phyloP scores from a whole-genome alignment of 2,113 vertebrate genomes.

The Arothron firmamentum region DNA sequence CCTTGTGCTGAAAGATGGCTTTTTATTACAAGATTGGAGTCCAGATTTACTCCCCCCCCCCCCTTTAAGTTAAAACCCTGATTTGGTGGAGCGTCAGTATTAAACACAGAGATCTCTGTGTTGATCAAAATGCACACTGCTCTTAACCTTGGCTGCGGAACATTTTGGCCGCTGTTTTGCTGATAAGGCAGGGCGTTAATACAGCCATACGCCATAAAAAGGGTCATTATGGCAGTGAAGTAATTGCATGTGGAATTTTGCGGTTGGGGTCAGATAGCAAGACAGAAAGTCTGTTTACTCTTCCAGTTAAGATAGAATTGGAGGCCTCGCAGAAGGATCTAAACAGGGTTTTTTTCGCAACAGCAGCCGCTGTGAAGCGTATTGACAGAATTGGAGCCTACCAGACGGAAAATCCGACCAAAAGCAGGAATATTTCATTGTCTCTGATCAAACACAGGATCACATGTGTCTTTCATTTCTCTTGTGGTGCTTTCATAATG shows the following conservation, averaged over 20 bases:
- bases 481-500: too few relatives aligned
- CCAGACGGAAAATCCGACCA: too few relatives aligned
- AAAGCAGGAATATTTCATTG: neutral
- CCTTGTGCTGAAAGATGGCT: too few relatives aligned
- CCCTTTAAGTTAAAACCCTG: neutral
- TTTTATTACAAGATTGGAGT: too few relatives aligned
- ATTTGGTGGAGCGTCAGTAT: neutral
- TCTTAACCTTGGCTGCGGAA: conserved; percentile 23
- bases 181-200: conserved; percentile 29
- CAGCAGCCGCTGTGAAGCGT: neutral
- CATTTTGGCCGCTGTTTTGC: conserved; percentile 19
- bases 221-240: conserved; percentile 36
- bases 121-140: conserved; percentile 16
- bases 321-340: conserved; percentile 1
- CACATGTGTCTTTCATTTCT: too few relatives aligned
- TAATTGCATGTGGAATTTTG: conserved; percentile 41
- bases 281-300: conserved; percentile 8
- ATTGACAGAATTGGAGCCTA: neutral
- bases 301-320: conserved; percentile 3
- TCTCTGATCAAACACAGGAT: too few relatives aligned
- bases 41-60: too few relatives aligned
- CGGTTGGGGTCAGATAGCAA: conserved; percentile 15
- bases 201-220: conserved; percentile 27
- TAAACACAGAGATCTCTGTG: conserved; percentile 3
- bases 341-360: conserved; percentile 14